Evolutionary conservation across 2,113 vertebrate genomes (phyloP).

Genomic region (Marcusenius ussheri): DNA sequence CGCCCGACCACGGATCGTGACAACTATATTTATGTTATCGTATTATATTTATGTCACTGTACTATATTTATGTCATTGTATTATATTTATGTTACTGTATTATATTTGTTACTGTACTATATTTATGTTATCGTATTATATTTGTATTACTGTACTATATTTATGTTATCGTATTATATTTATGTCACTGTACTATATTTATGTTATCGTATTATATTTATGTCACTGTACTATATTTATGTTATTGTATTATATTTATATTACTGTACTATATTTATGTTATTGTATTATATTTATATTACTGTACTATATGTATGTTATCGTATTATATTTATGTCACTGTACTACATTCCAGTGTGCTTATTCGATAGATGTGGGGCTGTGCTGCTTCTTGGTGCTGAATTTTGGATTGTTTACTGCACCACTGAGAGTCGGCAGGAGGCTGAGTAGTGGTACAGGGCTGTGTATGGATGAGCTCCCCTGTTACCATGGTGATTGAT

Average conservation of each 20-base stretch:
- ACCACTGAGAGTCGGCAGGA: not conserved
- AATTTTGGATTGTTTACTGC: not conserved
- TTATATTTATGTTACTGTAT: not conserved
- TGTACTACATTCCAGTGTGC: not conserved
- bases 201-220: not conserved
- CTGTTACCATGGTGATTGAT: not conserved
- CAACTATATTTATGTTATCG: no score
- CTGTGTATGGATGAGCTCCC: not conserved
- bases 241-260: not conserved
- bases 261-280: no score
- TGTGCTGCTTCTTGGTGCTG: not conserved
- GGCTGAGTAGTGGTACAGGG: not conserved
- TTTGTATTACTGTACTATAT: not conserved
- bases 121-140: not conserved
- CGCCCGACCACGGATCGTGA: no score
- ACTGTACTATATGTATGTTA: not conserved
- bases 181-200: not conserved
- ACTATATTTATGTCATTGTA: not conserved
- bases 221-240: not conserved
- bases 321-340: not conserved
- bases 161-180: not conserved
- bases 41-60: not conserved
- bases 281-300: not conserved
- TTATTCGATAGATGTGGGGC: not conserved
- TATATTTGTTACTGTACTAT: not conserved